Evolutionary conservation across 2,797 vertebrate species (phyloP).

Genomic region (Bovichtus variegatus): DNA sequence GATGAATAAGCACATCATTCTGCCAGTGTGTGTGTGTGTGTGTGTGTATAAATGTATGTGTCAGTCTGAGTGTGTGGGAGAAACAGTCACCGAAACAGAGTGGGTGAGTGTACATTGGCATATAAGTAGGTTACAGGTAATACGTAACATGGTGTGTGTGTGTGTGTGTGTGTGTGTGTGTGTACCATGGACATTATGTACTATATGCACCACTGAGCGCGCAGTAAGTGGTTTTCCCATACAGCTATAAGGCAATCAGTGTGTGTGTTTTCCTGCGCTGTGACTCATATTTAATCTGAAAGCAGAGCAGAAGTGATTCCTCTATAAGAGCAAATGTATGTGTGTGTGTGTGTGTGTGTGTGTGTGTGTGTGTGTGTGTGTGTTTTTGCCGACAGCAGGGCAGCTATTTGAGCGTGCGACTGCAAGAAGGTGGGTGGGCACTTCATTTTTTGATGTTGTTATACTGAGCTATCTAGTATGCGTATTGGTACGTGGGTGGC

Average conservation of each 20-base stretch:
- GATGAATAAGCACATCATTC: slow-evolving; percentile 53
- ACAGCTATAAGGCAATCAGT: slow-evolving; percentile 9
- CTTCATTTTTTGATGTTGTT: slow-evolving; percentile 54
- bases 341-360: slow-evolving; percentile 1
- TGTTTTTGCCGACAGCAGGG: slow-evolving; percentile 58
- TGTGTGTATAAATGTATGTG: slow-evolving; percentile 34
- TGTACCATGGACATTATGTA: slow-evolving; percentile 21
- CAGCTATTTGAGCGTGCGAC: slow-evolving; percentile 57
- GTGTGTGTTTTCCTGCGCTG: slow-evolving; percentile 33
- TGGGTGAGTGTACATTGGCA: slow-evolving; percentile 50
- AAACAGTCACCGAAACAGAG: slow-evolving; percentile 38
- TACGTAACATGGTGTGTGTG: slow-evolving; percentile 1
- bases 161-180: slow-evolving; percentile 23
- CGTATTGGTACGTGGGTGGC: slow-evolving; percentile 48
- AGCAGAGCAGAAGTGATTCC: slow-evolving; percentile 48
- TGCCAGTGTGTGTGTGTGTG: slow-evolving; percentile 17
- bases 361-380: slow-evolving; percentile 36
- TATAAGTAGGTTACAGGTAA: slow-evolving; percentile 68
- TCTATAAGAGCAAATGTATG: neutral
- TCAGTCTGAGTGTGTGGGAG: slow-evolving; percentile 49
- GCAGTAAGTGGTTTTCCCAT: slow-evolving; percentile 29
- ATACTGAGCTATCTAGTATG: slow-evolving; percentile 30
- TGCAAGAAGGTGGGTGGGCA: slow-evolving; percentile 55
- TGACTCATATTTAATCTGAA: slow-evolving; percentile 64
- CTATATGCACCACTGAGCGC: slow-evolving; percentile 41